Percentiles rank a stretch among this genome's conserved stretches.
Evolutionary conservation across 2,113 vertebrate genomes (phyloP).

Genomic region (Larimichthys crocea): DNA sequence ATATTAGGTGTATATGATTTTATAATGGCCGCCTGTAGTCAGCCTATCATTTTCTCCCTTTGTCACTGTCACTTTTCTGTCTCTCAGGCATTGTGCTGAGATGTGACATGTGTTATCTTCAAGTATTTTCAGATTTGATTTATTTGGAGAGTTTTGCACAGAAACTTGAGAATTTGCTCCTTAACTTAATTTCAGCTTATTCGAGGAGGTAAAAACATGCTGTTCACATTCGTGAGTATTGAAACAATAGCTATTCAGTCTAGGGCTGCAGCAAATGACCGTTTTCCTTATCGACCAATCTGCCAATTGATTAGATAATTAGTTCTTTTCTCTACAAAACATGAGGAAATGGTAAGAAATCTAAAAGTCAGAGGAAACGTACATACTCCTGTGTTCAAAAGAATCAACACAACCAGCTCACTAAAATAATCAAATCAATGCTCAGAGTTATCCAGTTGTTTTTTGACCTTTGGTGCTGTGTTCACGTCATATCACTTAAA

Average conservation of each 20-base stretch:
- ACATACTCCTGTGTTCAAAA: background rate
- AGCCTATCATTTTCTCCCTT: constrained; percentile 54
- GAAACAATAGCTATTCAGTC: background rate
- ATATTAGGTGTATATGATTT: constrained; percentile 49
- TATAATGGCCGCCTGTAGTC: constrained; percentile 45
- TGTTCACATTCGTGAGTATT: constrained; percentile 2
- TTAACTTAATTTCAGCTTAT: constrained; percentile 12
- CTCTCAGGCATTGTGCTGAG: constrained; percentile 25
- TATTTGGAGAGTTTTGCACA: constrained; percentile 18
- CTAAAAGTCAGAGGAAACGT: background rate
- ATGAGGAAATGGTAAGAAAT: too few relatives aligned
- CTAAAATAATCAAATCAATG: background rate
- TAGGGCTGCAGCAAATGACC: background rate
- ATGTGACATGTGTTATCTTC: constrained; percentile 39
- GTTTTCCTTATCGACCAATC: constrained; percentile 11
- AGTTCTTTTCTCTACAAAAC: background rate
- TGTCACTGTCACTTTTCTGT: constrained; percentile 31
- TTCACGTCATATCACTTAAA: too few relatives aligned
- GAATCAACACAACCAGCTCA: background rate
- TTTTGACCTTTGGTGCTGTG: too few relatives aligned
- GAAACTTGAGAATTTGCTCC: constrained; percentile 7
- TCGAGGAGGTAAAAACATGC: constrained; percentile 16
- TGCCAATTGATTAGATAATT: background rate
- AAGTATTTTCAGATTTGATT: constrained; percentile 23
- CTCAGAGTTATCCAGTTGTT: too few relatives aligned